Evolutionary conservation across 2,888 invertebrate genomes (phyloP).

Genomic region (Polymixis flavicincta): DNA sequence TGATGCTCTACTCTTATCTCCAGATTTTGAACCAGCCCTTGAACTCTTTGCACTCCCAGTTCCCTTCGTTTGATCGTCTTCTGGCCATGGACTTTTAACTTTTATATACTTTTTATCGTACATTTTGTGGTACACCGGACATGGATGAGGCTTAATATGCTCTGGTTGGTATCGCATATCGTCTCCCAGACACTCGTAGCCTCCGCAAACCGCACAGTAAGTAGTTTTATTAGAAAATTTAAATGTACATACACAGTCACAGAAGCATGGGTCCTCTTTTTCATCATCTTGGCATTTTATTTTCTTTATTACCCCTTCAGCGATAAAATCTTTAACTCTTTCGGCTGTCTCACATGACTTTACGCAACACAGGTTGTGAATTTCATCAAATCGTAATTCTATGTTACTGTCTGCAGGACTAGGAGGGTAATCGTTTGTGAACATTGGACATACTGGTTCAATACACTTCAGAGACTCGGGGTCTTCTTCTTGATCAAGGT

Average conservation of each 20-base stretch:
- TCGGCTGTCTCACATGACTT: slow-evolving; percentile 83
- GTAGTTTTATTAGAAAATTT: slow-evolving; percentile 83
- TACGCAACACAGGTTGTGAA: slow-evolving; percentile 83
- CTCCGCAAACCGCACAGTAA: slow-evolving; percentile 86
- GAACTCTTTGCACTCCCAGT: slow-evolving; percentile 74
- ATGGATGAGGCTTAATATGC: slow-evolving; percentile 83
- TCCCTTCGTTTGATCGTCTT: slow-evolving; percentile 69
- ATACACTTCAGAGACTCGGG: slow-evolving; percentile 64
- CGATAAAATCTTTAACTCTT: slow-evolving; percentile 83
- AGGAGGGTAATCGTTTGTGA: slow-evolving; percentile 63
- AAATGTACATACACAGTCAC: slow-evolving; percentile 85
- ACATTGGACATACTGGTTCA: slow-evolving; percentile 71
- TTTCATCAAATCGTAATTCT: slow-evolving; percentile 78
- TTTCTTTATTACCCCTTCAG: slow-evolving; percentile 73
- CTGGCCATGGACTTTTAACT: slow-evolving; percentile 81
- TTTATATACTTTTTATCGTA: slow-evolving; percentile 82
- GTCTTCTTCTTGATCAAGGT: slow-evolving; percentile 43
- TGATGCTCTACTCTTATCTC: slow-evolving; percentile 61
- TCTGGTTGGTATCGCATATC: slow-evolving; percentile 81
- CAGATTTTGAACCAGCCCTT: slow-evolving; percentile 69
- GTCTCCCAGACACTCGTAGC: slow-evolving; percentile 84
- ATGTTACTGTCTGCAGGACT: slow-evolving; percentile 86
- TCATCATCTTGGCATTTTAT: slow-evolving; percentile 65
- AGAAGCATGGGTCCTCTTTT: slow-evolving; percentile 80
- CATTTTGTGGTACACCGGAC: slow-evolving; percentile 86